phyloP scores from a whole-genome alignment of 2,113 vertebrate species.

The Elephas maximus region DNA sequence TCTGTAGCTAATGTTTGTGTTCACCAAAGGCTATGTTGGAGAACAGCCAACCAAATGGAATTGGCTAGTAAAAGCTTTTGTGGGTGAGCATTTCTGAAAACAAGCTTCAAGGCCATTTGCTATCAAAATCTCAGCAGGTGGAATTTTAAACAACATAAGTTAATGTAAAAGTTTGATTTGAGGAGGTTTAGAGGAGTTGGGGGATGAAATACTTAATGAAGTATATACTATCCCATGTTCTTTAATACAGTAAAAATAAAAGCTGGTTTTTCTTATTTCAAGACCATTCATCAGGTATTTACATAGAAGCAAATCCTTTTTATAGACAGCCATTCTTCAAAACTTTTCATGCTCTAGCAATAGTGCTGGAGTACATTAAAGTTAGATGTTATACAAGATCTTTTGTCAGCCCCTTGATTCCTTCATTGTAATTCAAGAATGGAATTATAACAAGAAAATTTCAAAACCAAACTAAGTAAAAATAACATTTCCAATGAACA shows the following conservation, averaged over 20 bases:
- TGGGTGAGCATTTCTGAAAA: constrained; percentile 66
- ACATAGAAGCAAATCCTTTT: constrained; percentile 32
- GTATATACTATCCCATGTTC: neutral
- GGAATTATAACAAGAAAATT: constrained; percentile 61
- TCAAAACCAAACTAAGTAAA: constrained; percentile 65
- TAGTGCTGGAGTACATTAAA: neutral
- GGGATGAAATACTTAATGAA: constrained; percentile 55
- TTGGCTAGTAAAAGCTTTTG: constrained; percentile 74
- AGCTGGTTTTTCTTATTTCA: constrained; percentile 29
- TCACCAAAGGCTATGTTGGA: constrained; percentile 66
- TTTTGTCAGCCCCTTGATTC: neutral
- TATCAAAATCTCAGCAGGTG: constrained; percentile 63
- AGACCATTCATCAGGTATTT: neutral
- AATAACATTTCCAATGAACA: constrained; percentile 34
- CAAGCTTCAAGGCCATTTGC: constrained; percentile 75
- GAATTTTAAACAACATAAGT: constrained; percentile 58
- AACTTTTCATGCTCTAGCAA: neutral
- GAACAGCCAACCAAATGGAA: constrained; percentile 74
- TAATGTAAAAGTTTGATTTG: constrained; percentile 46
- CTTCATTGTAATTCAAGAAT: constrained; percentile 41
- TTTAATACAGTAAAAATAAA: constrained; percentile 59
- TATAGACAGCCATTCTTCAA: constrained; percentile 30
- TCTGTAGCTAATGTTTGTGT: constrained; percentile 62
- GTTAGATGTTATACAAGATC: neutral
- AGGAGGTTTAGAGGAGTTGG: neutral